Conservation (phyloP, 1,140 invertebrate species). For the Ptiloglossa arizonensis region DNA sequence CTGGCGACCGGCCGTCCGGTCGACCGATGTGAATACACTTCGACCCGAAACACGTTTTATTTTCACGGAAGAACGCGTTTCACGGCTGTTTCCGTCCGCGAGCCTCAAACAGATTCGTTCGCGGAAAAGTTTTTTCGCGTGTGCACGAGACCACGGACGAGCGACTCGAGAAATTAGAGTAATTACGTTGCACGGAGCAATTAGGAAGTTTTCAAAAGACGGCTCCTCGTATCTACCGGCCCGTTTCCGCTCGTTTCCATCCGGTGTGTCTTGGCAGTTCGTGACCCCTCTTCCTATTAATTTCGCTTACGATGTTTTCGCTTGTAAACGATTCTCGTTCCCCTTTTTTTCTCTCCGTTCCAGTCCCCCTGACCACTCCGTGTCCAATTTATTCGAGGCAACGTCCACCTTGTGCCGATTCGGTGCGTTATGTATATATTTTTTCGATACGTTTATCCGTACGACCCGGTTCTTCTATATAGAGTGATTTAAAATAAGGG, state of each 20-base stretch:
- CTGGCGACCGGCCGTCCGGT: not conserved
- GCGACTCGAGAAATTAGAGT: not conserved
- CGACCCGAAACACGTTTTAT: not conserved
- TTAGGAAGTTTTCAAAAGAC: constrained; percentile 9
- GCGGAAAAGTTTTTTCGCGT: not conserved
- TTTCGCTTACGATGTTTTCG: not conserved
- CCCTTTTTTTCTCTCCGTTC: too few species aligned
- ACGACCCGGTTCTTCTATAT: too few species aligned
- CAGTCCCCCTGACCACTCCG: too few species aligned
- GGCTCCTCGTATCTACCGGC: not conserved
- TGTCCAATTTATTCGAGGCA: too few species aligned
- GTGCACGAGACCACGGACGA: not conserved
- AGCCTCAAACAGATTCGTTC: not conserved
- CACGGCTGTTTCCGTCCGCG: not conserved
- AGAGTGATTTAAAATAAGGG: too few species aligned
- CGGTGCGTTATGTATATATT: too few species aligned
- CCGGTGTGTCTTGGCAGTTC: not conserved
- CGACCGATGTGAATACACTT: not conserved
- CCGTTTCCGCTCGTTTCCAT: not conserved
- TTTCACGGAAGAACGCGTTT: constrained; percentile 16
- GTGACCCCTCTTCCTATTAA: not conserved
- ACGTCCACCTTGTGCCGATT: too few species aligned
- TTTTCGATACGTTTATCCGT: too few species aligned
- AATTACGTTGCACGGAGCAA: not conserved
- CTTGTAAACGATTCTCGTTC: too few species aligned